Base-by-base conservation (phyloP, 2,888 invertebrate species). In the Leucophenga montana region DNA sequence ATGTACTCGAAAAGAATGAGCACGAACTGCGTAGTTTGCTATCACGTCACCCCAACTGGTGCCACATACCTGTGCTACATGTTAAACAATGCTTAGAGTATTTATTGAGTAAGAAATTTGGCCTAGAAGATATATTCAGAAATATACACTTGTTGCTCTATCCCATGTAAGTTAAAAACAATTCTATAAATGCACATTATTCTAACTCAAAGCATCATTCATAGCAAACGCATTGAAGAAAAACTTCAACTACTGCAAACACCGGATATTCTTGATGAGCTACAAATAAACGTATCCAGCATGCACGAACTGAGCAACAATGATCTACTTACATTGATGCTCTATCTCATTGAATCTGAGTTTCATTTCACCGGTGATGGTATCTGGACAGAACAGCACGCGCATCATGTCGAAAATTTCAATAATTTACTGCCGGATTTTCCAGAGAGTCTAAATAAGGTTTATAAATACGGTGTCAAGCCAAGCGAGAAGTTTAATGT, bases 341-440 rank as follows among this genome's bases (percentile, higher is more conserved):
- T 94, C 57, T 95, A 95, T 84, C 90, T 92, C 69, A 91, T 95
- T 22, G 95, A 95, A 86, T 91, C 91, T 77, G 91, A 92, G 78
- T 91, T 92, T 85, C 92, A 94, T 86, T 95, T 95, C 80, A 92
- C 92, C 14, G 94, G 94, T 0, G 93, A 94, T 82, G 95, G 93
- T 0, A 90, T 95, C 53, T 95, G 94, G 94, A 86, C 86, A 0
- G 89, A 89, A 65, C 85, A 87, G 61, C 87, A 87, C 67, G 78
- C 80, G 6, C 82, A 87, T 56, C 85, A 86, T 46, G 86, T 88
- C 16, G 87, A 86, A 64, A 88, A 88, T 69, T 88, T 88, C 11
- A 85, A 88, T 66, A 88, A 87, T 69, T 76, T 88, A 33, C 61
- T 88, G 27, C 88, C 88, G 0, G 88, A 88, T 69, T 88, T 88